These are phyloP conservation scores for Tenualosa thibaudeaui DNA, from an alignment of 2,797 vertebrate genomes.

Conservation along the genomic window DNA sequence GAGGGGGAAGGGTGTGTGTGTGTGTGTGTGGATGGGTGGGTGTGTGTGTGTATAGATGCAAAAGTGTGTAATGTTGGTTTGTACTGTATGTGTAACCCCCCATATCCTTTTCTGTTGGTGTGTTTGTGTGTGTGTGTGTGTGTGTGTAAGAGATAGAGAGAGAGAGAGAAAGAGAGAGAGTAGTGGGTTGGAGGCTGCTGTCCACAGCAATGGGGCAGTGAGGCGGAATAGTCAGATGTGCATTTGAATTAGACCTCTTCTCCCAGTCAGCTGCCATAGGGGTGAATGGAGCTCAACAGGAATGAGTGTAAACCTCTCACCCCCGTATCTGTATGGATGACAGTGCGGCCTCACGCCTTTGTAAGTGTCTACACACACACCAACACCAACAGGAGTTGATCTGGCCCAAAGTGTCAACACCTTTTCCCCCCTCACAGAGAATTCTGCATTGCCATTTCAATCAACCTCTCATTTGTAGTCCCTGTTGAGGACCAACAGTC, in stretches of 20 bases:
- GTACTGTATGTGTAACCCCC: neutral
- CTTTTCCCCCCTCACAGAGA: neutral
- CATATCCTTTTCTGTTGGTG: neutral
- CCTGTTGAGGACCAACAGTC: neutral
- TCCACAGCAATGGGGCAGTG: neutral
- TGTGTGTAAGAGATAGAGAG: conserved; percentile 41
- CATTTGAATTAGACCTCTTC: conserved; percentile 63
- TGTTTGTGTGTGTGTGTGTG: neutral
- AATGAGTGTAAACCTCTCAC: neutral
- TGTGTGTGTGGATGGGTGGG: conserved; percentile 51
- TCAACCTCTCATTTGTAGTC: neutral
- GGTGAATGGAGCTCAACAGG: conserved; percentile 54
- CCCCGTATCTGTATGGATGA: neutral
- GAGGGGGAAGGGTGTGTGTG: conserved; percentile 58
- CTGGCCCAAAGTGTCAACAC: neutral
- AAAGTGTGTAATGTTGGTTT: neutral
- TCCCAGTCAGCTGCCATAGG: conserved; percentile 39
- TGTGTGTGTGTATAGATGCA: neutral
- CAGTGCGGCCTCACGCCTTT: neutral
- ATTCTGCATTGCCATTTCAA: neutral
- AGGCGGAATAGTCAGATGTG: conserved; percentile 40
- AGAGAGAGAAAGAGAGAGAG: too few species aligned
- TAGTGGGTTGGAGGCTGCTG: neutral
- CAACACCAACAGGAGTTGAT: neutral
- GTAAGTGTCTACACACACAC: too few species aligned